These are phyloP conservation scores for Ochropacha duplaris DNA, from an alignment of 2,888 invertebrate species.

Conservation along the genomic window DNA sequence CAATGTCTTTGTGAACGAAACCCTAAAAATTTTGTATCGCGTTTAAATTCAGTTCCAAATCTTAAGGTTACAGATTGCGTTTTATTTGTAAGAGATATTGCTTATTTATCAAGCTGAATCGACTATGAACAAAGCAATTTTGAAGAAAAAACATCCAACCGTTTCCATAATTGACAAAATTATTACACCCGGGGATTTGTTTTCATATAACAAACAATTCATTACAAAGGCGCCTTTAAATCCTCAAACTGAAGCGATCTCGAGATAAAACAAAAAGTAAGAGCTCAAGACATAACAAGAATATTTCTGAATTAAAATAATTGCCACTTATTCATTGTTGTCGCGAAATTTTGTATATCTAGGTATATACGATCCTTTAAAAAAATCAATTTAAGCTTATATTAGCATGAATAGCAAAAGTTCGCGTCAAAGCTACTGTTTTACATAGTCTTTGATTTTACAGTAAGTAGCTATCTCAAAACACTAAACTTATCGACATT, in stretches of 20 bases:
- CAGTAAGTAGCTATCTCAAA: too few species aligned
- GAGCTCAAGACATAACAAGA: neutral
- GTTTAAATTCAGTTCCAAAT: too few species aligned
- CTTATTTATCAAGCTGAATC: too few species aligned
- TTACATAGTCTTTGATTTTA: neutral
- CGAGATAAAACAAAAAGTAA: slow-evolving; percentile 1
- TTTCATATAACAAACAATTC: neutral
- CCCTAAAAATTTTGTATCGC: too few species aligned
- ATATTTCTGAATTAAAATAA: neutral
- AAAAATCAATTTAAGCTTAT: neutral
- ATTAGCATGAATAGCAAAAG: neutral
- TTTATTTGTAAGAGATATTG: neutral
- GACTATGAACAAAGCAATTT: neutral
- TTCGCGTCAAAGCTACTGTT: neutral
- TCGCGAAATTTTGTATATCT: neutral
- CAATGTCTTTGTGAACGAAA: too few species aligned
- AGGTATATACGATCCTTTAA: neutral
- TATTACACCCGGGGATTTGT: neutral
- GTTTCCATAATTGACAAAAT: neutral
- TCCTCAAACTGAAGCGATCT: neutral
- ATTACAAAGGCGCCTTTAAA: neutral
- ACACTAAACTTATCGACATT: neutral
- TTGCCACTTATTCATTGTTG: neutral
- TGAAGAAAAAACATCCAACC: neutral
- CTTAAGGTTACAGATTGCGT: neutral